Conservation (phyloP, 2,113 vertebrate genomes). For the Gila orcuttii region DNA sequence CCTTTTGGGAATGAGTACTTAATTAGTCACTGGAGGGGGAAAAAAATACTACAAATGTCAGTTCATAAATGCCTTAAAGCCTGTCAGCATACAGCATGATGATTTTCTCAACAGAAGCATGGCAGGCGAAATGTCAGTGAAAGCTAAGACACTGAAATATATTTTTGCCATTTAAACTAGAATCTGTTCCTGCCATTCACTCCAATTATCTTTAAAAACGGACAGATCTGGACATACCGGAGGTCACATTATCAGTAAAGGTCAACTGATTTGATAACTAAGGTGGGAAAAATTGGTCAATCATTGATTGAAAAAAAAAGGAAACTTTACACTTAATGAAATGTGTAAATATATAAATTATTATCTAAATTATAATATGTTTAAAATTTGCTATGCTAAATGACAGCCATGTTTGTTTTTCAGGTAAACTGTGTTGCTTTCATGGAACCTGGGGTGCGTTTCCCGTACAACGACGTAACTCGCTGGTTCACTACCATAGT, state of each 20-base stretch:
- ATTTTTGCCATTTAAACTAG: background rate
- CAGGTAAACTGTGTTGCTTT: background rate
- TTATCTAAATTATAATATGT: background rate
- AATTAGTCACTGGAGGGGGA: background rate
- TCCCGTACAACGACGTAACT: too few relatives aligned
- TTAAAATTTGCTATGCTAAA: background rate
- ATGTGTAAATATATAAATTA: background rate
- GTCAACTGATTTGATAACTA: background rate
- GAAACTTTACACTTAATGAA: too few relatives aligned
- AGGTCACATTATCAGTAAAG: background rate
- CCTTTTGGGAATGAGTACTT: slow-evolving; percentile 14
- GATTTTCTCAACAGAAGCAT: background rate
- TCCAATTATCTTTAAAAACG: background rate
- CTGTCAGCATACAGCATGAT: background rate
- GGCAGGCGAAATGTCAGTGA: background rate
- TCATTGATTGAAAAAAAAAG: background rate
- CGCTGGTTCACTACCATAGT: too few relatives aligned
- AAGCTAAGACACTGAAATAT: background rate
- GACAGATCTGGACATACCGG: background rate
- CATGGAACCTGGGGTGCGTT: background rate
- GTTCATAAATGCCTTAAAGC: slow-evolving; percentile 8
- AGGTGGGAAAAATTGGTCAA: background rate
- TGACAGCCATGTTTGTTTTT: background rate
- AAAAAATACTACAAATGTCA: slow-evolving; percentile 24
- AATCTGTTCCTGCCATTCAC: background rate